Evolutionary conservation across 2,113 vertebrate species (phyloP).

Genomic region (Nicator chloris): DNA sequence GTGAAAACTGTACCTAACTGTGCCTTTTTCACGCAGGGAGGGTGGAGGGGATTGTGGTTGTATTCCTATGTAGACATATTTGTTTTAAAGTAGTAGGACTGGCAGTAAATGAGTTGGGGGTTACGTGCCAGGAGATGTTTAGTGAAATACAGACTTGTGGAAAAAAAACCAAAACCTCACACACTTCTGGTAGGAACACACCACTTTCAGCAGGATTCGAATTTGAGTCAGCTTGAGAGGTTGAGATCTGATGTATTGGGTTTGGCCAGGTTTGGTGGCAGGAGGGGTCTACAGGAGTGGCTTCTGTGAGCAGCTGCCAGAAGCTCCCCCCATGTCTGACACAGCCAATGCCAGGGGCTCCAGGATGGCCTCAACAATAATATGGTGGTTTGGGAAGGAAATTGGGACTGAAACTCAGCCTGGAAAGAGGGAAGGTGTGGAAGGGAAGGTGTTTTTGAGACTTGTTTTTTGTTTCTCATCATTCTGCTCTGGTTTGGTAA

Average conservation of each 20-base stretch:
- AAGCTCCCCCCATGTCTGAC: background rate
- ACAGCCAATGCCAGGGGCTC: background rate
- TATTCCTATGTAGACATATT: rapidly evolving
- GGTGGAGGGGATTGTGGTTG: background rate
- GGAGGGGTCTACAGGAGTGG: background rate
- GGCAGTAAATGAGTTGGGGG: background rate
- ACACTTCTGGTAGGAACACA: background rate
- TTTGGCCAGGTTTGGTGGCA: background rate
- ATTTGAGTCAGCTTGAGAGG: background rate
- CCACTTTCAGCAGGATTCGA: background rate
- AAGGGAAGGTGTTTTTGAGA: background rate
- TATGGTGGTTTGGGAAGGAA: background rate
- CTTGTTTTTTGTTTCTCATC: background rate
- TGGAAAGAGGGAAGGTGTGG: background rate
- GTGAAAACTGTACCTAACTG: background rate
- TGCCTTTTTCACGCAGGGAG: background rate
- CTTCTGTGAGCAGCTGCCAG: background rate
- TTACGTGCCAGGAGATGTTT: background rate
- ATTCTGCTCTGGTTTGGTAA: background rate
- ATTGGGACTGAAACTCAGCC: background rate
- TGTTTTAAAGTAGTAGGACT: background rate
- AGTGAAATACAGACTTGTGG: background rate
- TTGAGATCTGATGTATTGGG: background rate
- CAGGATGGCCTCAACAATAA: background rate
- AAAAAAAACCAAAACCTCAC: background rate